phyloP scores from a whole-genome alignment of 2,797 vertebrate species.

The Pseudomugil tenellus region DNA sequence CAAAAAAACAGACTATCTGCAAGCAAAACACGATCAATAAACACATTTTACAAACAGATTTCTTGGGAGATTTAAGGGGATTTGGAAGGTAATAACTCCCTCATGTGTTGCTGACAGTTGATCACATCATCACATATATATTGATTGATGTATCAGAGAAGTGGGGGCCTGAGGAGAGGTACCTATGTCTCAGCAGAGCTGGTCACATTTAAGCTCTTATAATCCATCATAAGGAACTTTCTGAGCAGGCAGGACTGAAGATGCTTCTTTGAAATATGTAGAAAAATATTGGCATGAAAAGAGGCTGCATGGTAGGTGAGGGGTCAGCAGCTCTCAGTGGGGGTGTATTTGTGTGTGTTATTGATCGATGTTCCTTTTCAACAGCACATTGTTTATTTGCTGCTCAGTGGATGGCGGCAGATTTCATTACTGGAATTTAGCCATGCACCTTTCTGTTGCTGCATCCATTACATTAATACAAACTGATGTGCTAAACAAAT shows the following conservation, averaged over 20 bases:
- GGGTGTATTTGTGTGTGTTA: constrained; percentile 43
- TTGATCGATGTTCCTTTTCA: constrained; percentile 66
- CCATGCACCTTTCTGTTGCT: constrained; percentile 23
- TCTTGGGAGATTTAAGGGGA: constrained; percentile 22
- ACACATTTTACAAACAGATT: constrained; percentile 56
- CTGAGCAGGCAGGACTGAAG: constrained; percentile 26
- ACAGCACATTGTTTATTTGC: constrained; percentile 68
- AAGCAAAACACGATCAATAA: constrained; percentile 65
- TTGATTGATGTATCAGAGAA: constrained; percentile 34
- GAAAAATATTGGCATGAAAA: constrained; percentile 38
- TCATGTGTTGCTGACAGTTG: constrained; percentile 48
- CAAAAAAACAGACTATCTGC: constrained; percentile 53
- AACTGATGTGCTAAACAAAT: background rate
- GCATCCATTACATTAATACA: constrained; percentile 10
- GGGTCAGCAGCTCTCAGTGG: constrained; percentile 35
- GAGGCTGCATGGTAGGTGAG: constrained; percentile 24
- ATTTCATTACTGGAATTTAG: constrained; percentile 47
- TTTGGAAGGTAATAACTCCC: constrained; percentile 46
- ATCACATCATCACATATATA: constrained; percentile 67
- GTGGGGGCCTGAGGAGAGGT: too few species aligned
- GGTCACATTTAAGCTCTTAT: constrained; percentile 44
- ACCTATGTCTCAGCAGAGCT: background rate
- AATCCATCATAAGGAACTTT: constrained; percentile 20
- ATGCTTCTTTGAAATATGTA: constrained; percentile 43
- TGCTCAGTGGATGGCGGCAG: constrained; percentile 44